Base-by-base conservation (phyloP, 2,113 vertebrate species). In the Microcebus lehilahytsara region DNA sequence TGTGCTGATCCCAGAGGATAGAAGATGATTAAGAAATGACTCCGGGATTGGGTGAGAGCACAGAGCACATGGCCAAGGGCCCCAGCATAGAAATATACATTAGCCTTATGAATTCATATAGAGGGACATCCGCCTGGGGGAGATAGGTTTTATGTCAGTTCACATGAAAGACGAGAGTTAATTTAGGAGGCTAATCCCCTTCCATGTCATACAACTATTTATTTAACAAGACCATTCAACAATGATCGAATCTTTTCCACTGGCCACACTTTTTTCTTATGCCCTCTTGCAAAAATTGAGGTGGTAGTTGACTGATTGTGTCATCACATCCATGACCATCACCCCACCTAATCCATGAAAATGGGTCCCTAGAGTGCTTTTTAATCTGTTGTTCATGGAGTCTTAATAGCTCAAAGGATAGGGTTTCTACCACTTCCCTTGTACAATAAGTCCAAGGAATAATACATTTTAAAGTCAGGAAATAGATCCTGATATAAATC, bases 401-500 rank as follows among this genome's bases (percentile, higher is more conserved):
- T 58, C 51, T 69, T 89, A 90, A 91, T 85, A 93, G 81, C 49
- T 60, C 62, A 88, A 80, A 95, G 91, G 72, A 95, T 94, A 37
- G 53, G 19, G 72, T 95, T 97, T 94, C 85, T 16, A 89, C 62
- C 69, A 92, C 96, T 95, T 93, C 93, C 88, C 34, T 87, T 81
- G 30, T 75, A 60, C 56, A 88, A 25, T 79, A 94, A 95, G 34
- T 77, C 49, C 49, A 92, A 85, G 51, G 72, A 96, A 84, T 94
- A 94, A 96, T 96, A 93, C 49, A 94, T 74, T 80, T 95, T 81
- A 84, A 91, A 96, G 77, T 87, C 85, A 93, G 86, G 53, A 95
- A 94, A 77, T 74, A 91, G 72, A 97, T 89, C 40, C 72, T 84
- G 72, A 88, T 89, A 80, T 97, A 89, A 97, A 97, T 95, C 97